Percentiles rank a stretch among this genome's conserved stretches.
Conservation (phyloP, 2,888 invertebrate genomes). For the Nemoura dubitans region DNA sequence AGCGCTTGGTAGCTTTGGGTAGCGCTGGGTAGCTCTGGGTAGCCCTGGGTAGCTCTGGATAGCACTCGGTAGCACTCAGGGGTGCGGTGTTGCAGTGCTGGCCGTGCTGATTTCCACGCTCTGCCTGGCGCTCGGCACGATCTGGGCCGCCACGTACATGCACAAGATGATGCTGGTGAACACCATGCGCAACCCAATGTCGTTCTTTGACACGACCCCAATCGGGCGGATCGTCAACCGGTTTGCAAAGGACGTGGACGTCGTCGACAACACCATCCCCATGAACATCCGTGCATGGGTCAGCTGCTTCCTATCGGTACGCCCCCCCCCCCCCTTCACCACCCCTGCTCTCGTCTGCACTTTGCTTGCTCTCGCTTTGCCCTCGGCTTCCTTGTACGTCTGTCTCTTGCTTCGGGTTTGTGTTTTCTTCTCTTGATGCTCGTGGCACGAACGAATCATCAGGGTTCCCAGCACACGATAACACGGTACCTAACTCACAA, state of each 20-base stretch:
- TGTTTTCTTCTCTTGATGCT: too few relatives aligned
- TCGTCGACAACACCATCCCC: conserved; percentile 71
- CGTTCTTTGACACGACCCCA: conserved; percentile 76
- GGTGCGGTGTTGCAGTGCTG: conserved; percentile 52
- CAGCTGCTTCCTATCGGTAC: conserved; percentile 72
- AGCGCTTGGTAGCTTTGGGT: too few relatives aligned
- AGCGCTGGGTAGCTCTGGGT: too few relatives aligned
- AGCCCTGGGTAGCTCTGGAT: not conserved
- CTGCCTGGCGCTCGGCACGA: conserved; percentile 53
- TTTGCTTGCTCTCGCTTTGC: not conserved
- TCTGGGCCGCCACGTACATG: conserved; percentile 57
- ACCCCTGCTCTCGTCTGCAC: not conserved
- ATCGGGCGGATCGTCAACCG: conserved; percentile 74
- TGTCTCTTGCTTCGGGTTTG: conserved; percentile 36
- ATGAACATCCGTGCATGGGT: conserved; percentile 71
- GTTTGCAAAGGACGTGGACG: conserved; percentile 74
- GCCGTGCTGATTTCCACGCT: conserved; percentile 53
- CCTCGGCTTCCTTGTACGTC: conserved; percentile 49
- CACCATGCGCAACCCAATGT: conserved; percentile 70
- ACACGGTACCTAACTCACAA: too few relatives aligned
- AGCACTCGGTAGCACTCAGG: too few relatives aligned
- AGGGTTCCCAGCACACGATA: too few relatives aligned
- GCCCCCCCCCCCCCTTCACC: not conserved
- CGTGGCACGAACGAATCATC: too few relatives aligned
- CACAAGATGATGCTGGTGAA: conserved; percentile 67